These are phyloP conservation scores for Sarcoramphus papa DNA, from an alignment of 2,797 vertebrate genomes.

Conservation along the genomic window DNA sequence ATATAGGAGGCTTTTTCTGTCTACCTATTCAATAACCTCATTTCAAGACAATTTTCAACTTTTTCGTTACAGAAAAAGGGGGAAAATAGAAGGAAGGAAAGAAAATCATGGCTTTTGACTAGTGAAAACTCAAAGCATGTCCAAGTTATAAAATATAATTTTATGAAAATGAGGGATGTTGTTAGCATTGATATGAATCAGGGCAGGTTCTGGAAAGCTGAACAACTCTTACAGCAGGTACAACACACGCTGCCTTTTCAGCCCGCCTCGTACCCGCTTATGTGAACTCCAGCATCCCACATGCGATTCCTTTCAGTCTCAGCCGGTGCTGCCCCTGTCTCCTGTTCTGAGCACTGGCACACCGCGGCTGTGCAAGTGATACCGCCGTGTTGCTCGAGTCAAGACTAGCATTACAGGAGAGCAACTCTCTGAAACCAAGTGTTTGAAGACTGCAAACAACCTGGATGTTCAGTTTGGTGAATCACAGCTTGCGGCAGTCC, in stretches of 20 bases:
- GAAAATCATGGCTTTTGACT: background rate
- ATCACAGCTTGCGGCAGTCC: background rate
- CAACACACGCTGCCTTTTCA: background rate
- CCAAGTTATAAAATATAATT: background rate
- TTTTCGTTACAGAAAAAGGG: background rate
- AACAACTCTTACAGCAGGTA: background rate
- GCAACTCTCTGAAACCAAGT: background rate
- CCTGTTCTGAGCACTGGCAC: background rate
- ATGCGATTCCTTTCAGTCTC: background rate
- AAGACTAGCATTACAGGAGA: fast-evolving
- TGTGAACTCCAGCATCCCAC: background rate
- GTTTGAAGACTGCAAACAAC: background rate
- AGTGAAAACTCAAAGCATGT: background rate
- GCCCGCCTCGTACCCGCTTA: background rate
- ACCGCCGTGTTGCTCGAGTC: background rate
- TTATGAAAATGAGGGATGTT: background rate
- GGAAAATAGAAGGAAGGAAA: background rate
- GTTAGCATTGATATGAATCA: background rate
- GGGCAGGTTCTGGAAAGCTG: background rate
- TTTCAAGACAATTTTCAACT: background rate
- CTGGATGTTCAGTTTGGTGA: background rate
- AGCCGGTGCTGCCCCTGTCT: background rate
- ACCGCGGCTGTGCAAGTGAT: background rate
- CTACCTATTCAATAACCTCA: background rate
- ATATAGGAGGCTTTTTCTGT: background rate